phyloP scores from a whole-genome alignment of 2,113 vertebrate species.

The Taurulus bubalis region DNA sequence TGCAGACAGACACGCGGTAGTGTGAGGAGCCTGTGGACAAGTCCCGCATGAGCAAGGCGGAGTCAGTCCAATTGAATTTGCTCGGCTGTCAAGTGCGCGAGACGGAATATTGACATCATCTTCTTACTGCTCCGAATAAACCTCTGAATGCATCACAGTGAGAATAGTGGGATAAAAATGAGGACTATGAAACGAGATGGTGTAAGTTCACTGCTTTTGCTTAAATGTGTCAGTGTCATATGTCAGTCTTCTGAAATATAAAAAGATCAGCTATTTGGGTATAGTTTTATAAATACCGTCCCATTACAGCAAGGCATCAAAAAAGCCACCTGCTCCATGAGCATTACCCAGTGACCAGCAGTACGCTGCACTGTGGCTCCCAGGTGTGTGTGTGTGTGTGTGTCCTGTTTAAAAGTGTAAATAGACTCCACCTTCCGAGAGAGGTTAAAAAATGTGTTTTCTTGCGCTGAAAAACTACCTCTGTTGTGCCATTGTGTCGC shows the following conservation, averaged over 20 bases:
- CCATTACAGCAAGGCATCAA: neutral
- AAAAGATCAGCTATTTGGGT: neutral
- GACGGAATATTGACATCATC: slow-evolving; percentile 64
- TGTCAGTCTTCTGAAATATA: neutral
- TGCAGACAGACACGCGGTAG: slow-evolving; percentile 48
- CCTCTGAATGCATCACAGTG: slow-evolving; percentile 4
- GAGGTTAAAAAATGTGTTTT: neutral
- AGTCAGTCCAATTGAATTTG: slow-evolving; percentile 78
- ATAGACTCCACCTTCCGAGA: neutral
- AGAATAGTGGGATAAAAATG: neutral
- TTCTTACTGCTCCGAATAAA: slow-evolving; percentile 29
- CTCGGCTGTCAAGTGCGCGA: slow-evolving; percentile 70
- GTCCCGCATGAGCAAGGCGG: slow-evolving; percentile 77
- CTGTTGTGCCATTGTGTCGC: neutral
- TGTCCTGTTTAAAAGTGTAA: slow-evolving; percentile 2
- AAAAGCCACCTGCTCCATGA: neutral
- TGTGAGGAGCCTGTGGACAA: slow-evolving; percentile 68
- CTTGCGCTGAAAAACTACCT: neutral
- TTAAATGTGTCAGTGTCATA: neutral
- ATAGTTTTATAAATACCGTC: neutral
- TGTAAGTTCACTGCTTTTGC: neutral
- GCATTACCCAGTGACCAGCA: slow-evolving; percentile 1
- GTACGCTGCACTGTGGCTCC: neutral
- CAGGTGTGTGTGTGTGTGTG: slow-evolving; percentile 6
- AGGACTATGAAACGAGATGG: neutral